phyloP scores from a whole-genome alignment of 2,888 invertebrate species.

The Napeogenes sylphis region DNA sequence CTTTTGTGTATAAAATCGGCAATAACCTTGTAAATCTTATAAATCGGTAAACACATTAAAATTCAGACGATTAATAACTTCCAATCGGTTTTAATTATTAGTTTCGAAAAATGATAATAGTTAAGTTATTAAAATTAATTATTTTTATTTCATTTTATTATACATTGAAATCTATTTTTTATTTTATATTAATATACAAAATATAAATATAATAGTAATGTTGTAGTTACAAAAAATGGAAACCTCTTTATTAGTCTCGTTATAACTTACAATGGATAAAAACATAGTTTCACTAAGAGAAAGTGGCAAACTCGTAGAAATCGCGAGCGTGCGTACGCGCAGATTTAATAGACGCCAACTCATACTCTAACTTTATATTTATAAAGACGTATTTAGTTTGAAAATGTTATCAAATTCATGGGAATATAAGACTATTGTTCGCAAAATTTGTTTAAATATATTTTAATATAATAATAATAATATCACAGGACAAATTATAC shows the following conservation, averaged over 20 bases:
- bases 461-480: not conserved
- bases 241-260: conserved; percentile 32
- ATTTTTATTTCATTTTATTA: no score
- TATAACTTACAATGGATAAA: conserved; percentile 62
- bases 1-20: not conserved
- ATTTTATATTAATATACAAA: no score
- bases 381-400: conserved; percentile 18
- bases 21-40: not conserved
- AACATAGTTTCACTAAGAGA: conserved; percentile 74
- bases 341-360: conserved; percentile 27
- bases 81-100: not conserved
- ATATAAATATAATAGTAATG: not conserved
- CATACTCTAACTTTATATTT: conserved; percentile 25
- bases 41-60: not conserved
- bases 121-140: no score
- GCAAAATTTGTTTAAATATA: conserved; percentile 1
- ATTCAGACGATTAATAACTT: not conserved
- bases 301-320: conserved; percentile 59
- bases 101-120: not conserved
- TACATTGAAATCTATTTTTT: no score
- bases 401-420: not conserved
- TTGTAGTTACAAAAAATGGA: conserved; percentile 23
- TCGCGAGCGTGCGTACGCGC: conserved; percentile 34
- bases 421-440: not conserved
- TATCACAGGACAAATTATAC: no score